These are phyloP conservation scores for Daboia siamensis DNA, from an alignment of 2,113 vertebrate genomes.

Conservation along the genomic window DNA sequence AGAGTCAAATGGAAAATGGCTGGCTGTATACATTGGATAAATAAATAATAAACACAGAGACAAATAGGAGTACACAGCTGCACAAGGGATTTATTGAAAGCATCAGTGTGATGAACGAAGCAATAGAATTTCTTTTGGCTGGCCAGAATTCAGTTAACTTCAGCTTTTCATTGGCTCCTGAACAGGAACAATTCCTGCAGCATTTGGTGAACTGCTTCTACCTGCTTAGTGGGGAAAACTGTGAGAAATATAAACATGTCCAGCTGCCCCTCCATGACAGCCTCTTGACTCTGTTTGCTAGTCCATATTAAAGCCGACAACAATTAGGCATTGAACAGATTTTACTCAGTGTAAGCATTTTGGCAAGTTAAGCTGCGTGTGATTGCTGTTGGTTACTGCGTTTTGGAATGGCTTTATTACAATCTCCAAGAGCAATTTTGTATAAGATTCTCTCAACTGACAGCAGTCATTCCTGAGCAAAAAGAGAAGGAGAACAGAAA, in stretches of 20 bases:
- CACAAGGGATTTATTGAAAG: conserved; percentile 46
- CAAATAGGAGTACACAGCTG: conserved; percentile 49
- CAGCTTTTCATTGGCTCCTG: conserved; percentile 22
- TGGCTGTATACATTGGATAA: background rate
- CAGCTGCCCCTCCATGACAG: conserved; percentile 1
- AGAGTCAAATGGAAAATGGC: background rate
- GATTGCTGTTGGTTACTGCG: conserved; percentile 1
- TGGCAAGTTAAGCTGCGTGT: background rate
- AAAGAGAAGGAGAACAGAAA: background rate
- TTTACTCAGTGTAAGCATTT: background rate
- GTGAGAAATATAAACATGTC: background rate
- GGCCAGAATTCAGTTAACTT: conserved; percentile 37
- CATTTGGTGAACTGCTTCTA: conserved; percentile 6
- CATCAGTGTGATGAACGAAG: background rate
- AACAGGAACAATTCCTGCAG: conserved; percentile 24
- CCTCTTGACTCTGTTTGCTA: conserved; percentile 10
- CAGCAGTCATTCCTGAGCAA: background rate
- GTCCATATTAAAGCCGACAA: conserved; percentile 8
- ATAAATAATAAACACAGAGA: background rate
- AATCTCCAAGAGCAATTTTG: background rate
- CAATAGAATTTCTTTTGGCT: conserved; percentile 43
- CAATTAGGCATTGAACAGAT: background rate
- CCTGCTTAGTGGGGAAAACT: conserved; percentile 9
- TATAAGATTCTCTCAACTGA: background rate
- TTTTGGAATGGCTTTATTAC: background rate